phyloP scores from a whole-genome alignment of 1,140 invertebrate species.

The Drosophila simulans region DNA sequence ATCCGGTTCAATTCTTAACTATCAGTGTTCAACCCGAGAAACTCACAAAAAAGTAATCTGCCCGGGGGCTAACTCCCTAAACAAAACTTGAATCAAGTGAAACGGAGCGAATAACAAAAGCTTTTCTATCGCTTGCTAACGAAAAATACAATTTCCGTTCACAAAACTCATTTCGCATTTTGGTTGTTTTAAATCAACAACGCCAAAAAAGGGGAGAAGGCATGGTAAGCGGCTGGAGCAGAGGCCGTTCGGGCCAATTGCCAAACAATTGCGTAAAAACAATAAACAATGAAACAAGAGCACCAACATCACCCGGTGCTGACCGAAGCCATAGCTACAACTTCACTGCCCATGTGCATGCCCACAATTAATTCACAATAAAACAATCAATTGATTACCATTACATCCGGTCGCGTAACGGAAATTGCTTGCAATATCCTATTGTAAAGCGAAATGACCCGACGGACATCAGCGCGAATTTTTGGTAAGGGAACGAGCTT shows the following conservation, averaged over 20 bases:
- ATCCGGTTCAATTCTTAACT: slow-evolving; percentile 1
- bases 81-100: slow-evolving; percentile 47
- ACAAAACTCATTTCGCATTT: slow-evolving; percentile 79
- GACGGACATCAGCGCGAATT: neutral
- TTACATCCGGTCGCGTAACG: slow-evolving; percentile 74
- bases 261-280: slow-evolving; percentile 81
- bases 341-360: slow-evolving; percentile 66
- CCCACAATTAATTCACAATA: slow-evolving; percentile 82
- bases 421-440: slow-evolving; percentile 78
- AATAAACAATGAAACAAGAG: slow-evolving; percentile 70
- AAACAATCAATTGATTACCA: slow-evolving; percentile 83
- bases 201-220: slow-evolving; percentile 10
- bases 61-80: slow-evolving; percentile 40
- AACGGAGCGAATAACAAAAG: slow-evolving; percentile 56
- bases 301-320: slow-evolving; percentile 19
- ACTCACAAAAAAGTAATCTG: slow-evolving; percentile 52
- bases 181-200: slow-evolving; percentile 81
- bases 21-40: slow-evolving; percentile 26
- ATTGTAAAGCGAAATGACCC: slow-evolving; percentile 65
- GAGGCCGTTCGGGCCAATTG: slow-evolving; percentile 59
- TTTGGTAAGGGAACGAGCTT: neutral
- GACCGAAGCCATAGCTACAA: slow-evolving; percentile 24
- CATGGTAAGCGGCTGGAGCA: slow-evolving; percentile 3
- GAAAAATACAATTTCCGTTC: slow-evolving; percentile 80
- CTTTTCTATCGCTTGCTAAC: slow-evolving; percentile 48